A percentile compares a stretch with the other conserved stretches of the same genome.
Conservation (phyloP, 2,797 vertebrate species). For the Sarcoramphus papa region DNA sequence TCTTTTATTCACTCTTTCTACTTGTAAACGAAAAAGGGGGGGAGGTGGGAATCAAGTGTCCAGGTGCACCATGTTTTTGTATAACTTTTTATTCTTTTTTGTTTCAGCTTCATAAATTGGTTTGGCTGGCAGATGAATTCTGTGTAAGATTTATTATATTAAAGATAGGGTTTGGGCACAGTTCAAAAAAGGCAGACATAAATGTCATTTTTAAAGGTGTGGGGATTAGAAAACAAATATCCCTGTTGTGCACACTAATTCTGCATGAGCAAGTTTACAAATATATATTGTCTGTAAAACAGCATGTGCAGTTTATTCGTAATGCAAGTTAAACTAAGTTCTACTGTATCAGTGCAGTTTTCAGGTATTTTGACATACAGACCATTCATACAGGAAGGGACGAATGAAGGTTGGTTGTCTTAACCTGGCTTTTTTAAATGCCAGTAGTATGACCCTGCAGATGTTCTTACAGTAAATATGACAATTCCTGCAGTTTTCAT, state of each 20-base stretch:
- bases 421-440: conserved; percentile 39
- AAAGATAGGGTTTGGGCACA: conserved; percentile 65
- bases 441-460: conserved; percentile 34
- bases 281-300: conserved; percentile 78
- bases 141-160: conserved; percentile 75
- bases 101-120: conserved; percentile 73
- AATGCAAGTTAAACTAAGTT: conserved; percentile 70
- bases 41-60: neutral
- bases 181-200: conserved; percentile 60
- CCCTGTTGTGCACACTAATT: conserved; percentile 72
- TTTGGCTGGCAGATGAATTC: conserved; percentile 71
- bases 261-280: conserved; percentile 81
- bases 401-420: conserved; percentile 23
- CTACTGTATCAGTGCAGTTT: conserved; percentile 68
- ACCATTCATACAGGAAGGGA: conserved; percentile 22
- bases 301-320: conserved; percentile 78
- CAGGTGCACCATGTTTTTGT: conserved; percentile 74
- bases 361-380: conserved; percentile 67
- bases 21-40: conserved; percentile 55
- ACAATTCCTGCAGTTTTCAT: neutral
- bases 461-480: conserved; percentile 35
- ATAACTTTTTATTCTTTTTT: conserved; percentile 69
- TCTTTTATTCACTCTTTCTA: conserved; percentile 71
- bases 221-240: conserved; percentile 54
- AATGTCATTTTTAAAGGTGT: conserved; percentile 65